Evolutionary conservation across 2,888 invertebrate species (phyloP).

Genomic region (Lissonota sp.): DNA sequence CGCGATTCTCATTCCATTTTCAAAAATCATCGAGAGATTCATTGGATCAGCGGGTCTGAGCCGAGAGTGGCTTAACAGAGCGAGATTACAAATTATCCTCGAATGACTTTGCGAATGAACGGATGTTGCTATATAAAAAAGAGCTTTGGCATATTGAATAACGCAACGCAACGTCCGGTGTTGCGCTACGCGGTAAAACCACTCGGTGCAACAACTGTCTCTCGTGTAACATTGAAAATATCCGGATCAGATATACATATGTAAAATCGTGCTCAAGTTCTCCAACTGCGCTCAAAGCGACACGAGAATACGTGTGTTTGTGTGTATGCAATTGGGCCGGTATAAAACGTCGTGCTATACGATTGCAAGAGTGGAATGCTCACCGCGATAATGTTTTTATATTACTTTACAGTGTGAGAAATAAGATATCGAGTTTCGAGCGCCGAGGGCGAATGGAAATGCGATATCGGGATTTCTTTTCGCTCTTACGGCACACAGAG

Average conservation of each 20-base stretch:
- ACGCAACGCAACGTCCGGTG: conserved; percentile 40
- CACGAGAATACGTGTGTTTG: background rate
- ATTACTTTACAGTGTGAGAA: conserved; percentile 56
- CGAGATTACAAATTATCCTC: conserved; percentile 35
- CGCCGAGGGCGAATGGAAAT: conserved; percentile 38
- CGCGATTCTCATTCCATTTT: no score
- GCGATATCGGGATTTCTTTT: conserved; percentile 48
- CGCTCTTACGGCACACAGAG: background rate
- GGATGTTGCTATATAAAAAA: conserved; percentile 47
- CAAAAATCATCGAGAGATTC: conserved; percentile 10
- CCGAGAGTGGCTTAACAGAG: conserved; percentile 28
- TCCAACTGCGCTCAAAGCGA: background rate
- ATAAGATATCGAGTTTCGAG: conserved; percentile 58
- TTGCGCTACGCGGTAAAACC: conserved; percentile 6
- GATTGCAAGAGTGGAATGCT: conserved; percentile 39
- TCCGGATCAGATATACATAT: background rate
- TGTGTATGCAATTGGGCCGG: background rate
- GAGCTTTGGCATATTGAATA: conserved; percentile 31
- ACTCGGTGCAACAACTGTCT: conserved; percentile 46
- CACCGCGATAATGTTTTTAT: conserved; percentile 49
- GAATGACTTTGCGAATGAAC: conserved; percentile 12
- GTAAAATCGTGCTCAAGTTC: conserved; percentile 15
- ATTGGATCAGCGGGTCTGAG: conserved; percentile 31
- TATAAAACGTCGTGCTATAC: conserved; percentile 33
- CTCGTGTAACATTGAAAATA: conserved; percentile 19